Evolutionary conservation across 2,888 invertebrate genomes (phyloP).

Genomic region (Volucella inflata): DNA sequence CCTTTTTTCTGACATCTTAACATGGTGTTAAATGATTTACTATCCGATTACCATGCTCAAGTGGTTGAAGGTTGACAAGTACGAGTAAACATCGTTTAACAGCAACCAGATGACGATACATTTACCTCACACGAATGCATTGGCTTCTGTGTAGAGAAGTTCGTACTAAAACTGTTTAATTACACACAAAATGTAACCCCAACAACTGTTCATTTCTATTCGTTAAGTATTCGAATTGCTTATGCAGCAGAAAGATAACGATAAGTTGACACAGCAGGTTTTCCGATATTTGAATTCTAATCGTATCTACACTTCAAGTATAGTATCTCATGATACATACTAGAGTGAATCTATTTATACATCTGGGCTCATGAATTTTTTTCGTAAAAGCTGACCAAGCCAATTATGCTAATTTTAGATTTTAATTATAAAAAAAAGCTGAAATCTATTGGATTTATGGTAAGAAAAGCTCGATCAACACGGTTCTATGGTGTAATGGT

Average conservation of each 20-base stretch:
- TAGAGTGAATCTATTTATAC: slow-evolving; percentile 36
- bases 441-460: slow-evolving; percentile 5
- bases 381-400: not conserved
- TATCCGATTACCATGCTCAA: slow-evolving; percentile 49
- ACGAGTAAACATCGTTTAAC: slow-evolving; percentile 43
- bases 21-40: slow-evolving; percentile 59
- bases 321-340: not conserved
- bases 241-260: too few relatives aligned
- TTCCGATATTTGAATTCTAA: not conserved
- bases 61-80: slow-evolving; percentile 32
- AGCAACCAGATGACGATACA: slow-evolving; percentile 46
- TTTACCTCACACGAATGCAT: slow-evolving; percentile 30
- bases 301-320: too few relatives aligned
- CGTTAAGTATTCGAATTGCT: too few relatives aligned
- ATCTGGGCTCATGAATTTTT: slow-evolving; percentile 7
- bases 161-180: slow-evolving; percentile 3
- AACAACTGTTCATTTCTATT: not conserved
- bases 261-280: not conserved
- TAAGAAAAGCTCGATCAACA: slow-evolving; percentile 12
- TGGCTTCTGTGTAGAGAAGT: not conserved
- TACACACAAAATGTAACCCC: not conserved
- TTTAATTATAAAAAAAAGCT: not conserved
- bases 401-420: slow-evolving; percentile 40
- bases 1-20: slow-evolving; percentile 49
- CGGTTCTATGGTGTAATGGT: slow-evolving; percentile 77